Percentiles rank a stretch among this genome's conserved stretches.
These are phyloP conservation scores for Scaeva pyrastri DNA, from an alignment of 2,888 invertebrate genomes.

Conservation along the genomic window DNA sequence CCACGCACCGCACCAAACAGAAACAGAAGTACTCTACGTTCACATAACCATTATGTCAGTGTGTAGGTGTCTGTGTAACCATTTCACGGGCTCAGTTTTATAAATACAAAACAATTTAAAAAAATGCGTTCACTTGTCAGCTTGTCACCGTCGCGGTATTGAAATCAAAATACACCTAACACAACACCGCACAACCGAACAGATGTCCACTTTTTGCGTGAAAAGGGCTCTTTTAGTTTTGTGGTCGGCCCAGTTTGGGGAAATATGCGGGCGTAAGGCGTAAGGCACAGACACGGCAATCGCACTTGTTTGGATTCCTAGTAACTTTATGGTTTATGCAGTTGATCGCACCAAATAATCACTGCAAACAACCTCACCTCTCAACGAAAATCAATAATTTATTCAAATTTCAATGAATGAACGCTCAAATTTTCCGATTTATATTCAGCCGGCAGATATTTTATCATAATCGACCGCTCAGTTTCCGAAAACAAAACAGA, in stretches of 20 bases:
- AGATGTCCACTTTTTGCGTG: constrained; percentile 17
- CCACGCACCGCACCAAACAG: constrained; percentile 15
- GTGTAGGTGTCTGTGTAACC: constrained; percentile 34
- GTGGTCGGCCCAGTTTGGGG: constrained; percentile 1
- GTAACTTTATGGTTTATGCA: constrained; percentile 13
- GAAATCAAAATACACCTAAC: constrained; percentile 20
- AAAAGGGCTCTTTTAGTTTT: constrained; percentile 29
- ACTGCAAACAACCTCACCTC: constrained; percentile 44
- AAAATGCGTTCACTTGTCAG: constrained; percentile 57
- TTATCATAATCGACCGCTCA: constrained; percentile 49
- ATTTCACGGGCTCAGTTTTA: constrained; percentile 40
- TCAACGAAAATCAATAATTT: constrained; percentile 15
- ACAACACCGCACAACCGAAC: neutral
- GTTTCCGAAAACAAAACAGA: constrained; percentile 51
- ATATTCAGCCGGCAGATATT: constrained; percentile 69
- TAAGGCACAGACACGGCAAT: constrained; percentile 8
- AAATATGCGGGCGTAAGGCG: constrained; percentile 27
- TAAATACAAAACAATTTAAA: constrained; percentile 18
- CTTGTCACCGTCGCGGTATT: constrained; percentile 41
- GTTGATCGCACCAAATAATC: constrained; percentile 57
- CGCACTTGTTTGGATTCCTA: constrained; percentile 69
- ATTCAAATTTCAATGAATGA: constrained; percentile 15
- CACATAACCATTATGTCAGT: constrained; percentile 30
- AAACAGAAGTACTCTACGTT: neutral
- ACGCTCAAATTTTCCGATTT: constrained; percentile 59